Evolutionary conservation across 2,113 vertebrate genomes (phyloP).

Genomic region (Microcebus lehilahytsara): DNA sequence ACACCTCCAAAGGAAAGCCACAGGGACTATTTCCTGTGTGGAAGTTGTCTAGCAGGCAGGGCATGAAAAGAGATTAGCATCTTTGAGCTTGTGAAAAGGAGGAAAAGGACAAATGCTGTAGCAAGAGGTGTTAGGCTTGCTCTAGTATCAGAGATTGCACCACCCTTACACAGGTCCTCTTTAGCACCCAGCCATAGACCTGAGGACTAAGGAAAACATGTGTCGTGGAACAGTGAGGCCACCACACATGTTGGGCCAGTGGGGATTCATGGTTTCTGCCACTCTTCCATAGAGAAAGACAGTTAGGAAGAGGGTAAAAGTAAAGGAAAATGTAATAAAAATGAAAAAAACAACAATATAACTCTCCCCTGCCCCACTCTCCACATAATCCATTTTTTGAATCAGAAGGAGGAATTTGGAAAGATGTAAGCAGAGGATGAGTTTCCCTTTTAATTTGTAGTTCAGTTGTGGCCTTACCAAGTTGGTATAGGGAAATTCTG

Average conservation of each 20-base stretch:
- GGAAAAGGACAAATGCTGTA: neutral
- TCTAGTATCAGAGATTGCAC: accelerated
- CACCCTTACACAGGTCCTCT: too few relatives aligned
- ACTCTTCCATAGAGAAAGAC: neutral
- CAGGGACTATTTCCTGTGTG: neutral
- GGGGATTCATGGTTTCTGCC: neutral
- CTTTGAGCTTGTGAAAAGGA: neutral
- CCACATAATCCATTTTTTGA: neutral
- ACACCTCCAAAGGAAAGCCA: neutral
- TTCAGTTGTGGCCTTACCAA: too few relatives aligned
- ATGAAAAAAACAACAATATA: neutral
- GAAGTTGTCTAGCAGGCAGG: neutral
- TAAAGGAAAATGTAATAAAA: neutral
- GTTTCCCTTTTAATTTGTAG: neutral
- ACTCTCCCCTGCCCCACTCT: neutral
- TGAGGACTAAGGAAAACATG: neutral
- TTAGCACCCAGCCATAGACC: neutral
- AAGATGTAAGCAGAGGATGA: neutral
- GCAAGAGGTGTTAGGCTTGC: neutral
- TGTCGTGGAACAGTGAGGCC: neutral
- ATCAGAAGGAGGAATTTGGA: neutral
- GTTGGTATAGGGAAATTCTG: too few relatives aligned
- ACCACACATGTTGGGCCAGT: accelerated
- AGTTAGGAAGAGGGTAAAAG: neutral
- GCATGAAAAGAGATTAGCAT: neutral